Conservation (phyloP, 2,797 vertebrate genomes). For the Amniataba percoides region DNA sequence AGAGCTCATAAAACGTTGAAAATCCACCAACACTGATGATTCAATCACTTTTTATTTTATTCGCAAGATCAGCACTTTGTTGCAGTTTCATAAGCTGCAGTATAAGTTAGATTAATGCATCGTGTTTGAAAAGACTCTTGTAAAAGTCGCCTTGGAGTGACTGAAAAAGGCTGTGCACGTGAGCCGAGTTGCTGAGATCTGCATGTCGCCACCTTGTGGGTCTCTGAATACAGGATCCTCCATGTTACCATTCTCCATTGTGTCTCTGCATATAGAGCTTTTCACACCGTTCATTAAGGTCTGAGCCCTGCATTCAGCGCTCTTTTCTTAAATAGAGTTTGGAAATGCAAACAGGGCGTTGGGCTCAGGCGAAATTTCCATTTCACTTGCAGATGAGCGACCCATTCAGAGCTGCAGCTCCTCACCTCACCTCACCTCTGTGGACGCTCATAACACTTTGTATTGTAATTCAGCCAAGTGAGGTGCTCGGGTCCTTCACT, state of each 20-base stretch:
- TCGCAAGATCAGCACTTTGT: rapidly evolving
- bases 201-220: slow-evolving; percentile 72
- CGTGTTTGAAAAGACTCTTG: not conserved
- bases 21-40: not conserved
- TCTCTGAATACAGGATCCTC: not conserved
- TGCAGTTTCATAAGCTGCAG: not conserved
- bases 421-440: not conserved
- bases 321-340: slow-evolving; percentile 26
- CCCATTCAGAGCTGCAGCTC: not conserved
- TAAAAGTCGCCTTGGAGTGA: not conserved
- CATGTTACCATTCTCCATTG: not conserved
- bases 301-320: slow-evolving; percentile 10
- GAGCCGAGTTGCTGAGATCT: slow-evolving; percentile 3
- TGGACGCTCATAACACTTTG: slow-evolving; percentile 26
- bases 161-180: not conserved
- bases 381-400: slow-evolving; percentile 56
- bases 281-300: slow-evolving; percentile 5
- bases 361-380: not conserved
- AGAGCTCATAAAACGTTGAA: not conserved
- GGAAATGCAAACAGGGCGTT: slow-evolving; percentile 50
- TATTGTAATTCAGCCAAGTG: slow-evolving; percentile 55
- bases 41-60: rapidly evolving
- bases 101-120: not conserved
- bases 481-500: not conserved
- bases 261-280: not conserved